phyloP scores from a whole-genome alignment of 2,888 invertebrate genomes.

The Scelioninae gen. 2 region DNA sequence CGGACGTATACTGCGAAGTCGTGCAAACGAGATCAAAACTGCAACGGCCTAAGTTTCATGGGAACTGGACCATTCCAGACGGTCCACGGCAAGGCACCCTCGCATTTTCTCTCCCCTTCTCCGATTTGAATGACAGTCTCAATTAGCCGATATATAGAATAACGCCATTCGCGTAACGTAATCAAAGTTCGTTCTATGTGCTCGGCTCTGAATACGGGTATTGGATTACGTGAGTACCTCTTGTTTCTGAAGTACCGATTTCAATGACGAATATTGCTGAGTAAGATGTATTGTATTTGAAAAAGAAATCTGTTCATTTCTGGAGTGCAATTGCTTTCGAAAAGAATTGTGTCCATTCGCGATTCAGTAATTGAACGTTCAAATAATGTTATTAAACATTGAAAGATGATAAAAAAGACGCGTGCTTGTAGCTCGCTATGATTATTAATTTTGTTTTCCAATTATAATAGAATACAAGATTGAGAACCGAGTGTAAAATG shows the following conservation, averaged over 20 bases:
- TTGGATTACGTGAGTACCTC: conserved; percentile 25
- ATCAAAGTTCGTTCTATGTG: conserved; percentile 36
- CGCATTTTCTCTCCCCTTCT: conserved; percentile 44
- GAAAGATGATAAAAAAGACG: no score
- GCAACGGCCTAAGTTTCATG: conserved; percentile 54
- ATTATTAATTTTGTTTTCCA: no score
- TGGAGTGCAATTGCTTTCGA: no score
- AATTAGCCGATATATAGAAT: conserved; percentile 42
- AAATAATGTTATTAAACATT: no score
- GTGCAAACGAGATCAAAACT: conserved; percentile 23
- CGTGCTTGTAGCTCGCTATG: no score
- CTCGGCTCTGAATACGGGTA: conserved; percentile 19
- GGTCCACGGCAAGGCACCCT: conserved; percentile 62
- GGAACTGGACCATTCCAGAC: conserved; percentile 66
- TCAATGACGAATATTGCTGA: neutral
- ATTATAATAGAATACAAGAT: no score
- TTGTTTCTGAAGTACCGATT: conserved; percentile 13
- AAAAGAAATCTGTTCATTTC: no score
- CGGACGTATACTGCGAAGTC: conserved; percentile 18
- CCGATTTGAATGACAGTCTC: conserved; percentile 37
- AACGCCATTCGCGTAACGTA: conserved; percentile 30
- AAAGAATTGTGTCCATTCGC: no score
- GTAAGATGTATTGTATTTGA: neutral
- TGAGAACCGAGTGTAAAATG: no score
- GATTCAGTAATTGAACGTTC: no score